phyloP scores from a whole-genome alignment of 2,797 vertebrate genomes.

The Stomatorhinus walkeri region DNA sequence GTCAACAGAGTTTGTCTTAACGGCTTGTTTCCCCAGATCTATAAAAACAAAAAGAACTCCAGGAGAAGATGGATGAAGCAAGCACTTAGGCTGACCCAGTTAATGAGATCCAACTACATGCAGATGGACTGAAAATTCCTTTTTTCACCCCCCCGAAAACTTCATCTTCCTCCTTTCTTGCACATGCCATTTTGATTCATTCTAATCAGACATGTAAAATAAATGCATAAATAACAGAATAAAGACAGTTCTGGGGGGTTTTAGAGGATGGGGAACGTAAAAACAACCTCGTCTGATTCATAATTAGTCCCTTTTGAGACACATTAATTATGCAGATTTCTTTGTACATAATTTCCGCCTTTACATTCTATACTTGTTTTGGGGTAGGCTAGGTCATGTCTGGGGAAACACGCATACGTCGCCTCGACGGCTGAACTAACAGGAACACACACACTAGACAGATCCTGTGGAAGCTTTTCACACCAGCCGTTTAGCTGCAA shows the following conservation, averaged over 20 bases:
- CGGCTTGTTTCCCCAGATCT: conserved; percentile 15
- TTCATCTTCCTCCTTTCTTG: background rate
- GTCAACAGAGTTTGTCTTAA: conserved; percentile 27
- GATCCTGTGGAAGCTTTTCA: background rate
- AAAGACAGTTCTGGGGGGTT: background rate
- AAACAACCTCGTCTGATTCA: background rate
- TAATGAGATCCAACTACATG: conserved; percentile 32
- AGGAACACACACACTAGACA: conserved; percentile 23
- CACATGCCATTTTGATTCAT: background rate
- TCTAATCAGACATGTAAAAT: background rate
- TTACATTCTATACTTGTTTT: background rate
- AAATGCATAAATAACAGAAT: background rate
- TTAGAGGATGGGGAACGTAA: background rate
- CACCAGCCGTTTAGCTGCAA: background rate
- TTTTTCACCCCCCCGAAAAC: conserved; percentile 8
- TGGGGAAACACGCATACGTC: background rate
- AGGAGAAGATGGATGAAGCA: conserved; percentile 28
- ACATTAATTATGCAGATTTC: background rate
- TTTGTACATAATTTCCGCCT: background rate
- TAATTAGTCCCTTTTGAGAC: background rate
- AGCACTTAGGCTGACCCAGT: conserved; percentile 20
- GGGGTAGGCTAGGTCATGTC: background rate
- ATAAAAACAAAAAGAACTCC: conserved; percentile 7
- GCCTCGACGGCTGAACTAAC: background rate
- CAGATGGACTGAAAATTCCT: conserved; percentile 16